These are phyloP conservation scores for Drosophila paranaensis DNA, from an alignment of 2,888 invertebrate genomes.

Conservation along the genomic window DNA sequence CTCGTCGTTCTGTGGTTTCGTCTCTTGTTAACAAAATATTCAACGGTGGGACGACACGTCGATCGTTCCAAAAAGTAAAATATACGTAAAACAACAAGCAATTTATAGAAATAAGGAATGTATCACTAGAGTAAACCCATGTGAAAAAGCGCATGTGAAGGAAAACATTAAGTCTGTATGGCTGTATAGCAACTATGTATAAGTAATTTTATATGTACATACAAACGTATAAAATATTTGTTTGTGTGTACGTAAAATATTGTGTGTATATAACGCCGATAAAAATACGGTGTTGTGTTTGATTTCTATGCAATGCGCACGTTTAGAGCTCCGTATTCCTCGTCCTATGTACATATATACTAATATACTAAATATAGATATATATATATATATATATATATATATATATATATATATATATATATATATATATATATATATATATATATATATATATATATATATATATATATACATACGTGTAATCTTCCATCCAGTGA, in stretches of 20 bases:
- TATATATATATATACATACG: too few relatives aligned
- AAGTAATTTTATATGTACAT: slow-evolving; percentile 17
- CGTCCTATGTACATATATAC: not conserved
- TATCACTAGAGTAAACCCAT: slow-evolving; percentile 8
- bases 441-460: too few relatives aligned
- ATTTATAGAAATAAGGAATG: slow-evolving; percentile 15
- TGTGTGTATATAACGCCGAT: slow-evolving; percentile 52
- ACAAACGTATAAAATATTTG: slow-evolving; percentile 6
- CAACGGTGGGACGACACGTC: slow-evolving; percentile 19
- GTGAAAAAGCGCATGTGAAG: slow-evolving; percentile 19
- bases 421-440: too few relatives aligned
- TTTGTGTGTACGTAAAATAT: slow-evolving; percentile 21
- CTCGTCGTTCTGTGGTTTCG: slow-evolving; percentile 21
- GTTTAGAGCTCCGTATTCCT: slow-evolving; percentile 12
- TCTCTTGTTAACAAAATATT: slow-evolving; percentile 37
- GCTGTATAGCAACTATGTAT: slow-evolving; percentile 36
- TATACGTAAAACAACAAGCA: not conserved
- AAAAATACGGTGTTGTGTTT: slow-evolving; percentile 57
- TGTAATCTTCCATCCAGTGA: slow-evolving; percentile 6
- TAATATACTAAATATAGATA: not conserved
- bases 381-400: too few relatives aligned
- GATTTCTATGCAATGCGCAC: slow-evolving; percentile 35
- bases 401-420: too few relatives aligned
- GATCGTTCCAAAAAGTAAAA: slow-evolving; percentile 54
- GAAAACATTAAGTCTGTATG: slow-evolving; percentile 7